A percentile compares a stretch with the other conserved stretches of the same genome.
phyloP scores from a whole-genome alignment of 2,888 invertebrate genomes.

The Lobophora halterata region DNA sequence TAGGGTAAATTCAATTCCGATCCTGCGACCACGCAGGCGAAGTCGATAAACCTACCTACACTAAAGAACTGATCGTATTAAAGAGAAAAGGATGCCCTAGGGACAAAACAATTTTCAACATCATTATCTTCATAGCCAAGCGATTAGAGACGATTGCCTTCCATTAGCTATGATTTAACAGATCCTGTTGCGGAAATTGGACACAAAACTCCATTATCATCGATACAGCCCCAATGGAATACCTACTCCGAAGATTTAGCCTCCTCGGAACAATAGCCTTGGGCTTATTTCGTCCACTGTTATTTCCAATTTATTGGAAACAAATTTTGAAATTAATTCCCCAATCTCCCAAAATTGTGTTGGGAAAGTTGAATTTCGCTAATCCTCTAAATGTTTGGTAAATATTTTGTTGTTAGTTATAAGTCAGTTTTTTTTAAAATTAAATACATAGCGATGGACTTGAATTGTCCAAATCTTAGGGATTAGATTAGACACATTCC shows the following conservation, averaged over 20 bases:
- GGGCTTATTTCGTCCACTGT: conserved; percentile 38
- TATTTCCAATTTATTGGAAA: conserved; percentile 25
- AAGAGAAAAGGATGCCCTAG: too few relatives aligned
- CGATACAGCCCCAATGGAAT: conserved; percentile 43
- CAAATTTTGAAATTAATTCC: conserved; percentile 19
- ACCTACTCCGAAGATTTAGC: conserved; percentile 41
- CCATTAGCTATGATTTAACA: conserved; percentile 50
- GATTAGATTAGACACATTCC: too few relatives aligned
- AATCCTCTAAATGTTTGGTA: conserved; percentile 26
- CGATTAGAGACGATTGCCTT: conserved; percentile 40
- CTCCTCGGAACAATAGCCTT: conserved; percentile 46
- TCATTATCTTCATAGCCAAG: conserved; percentile 26
- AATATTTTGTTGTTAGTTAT: conserved; percentile 21
- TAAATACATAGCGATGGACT: too few relatives aligned
- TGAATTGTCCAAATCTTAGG: too few relatives aligned
- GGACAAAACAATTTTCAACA: conserved; percentile 6
- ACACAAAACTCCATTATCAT: conserved; percentile 61
- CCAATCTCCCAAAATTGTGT: conserved; percentile 22
- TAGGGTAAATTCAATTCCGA: too few relatives aligned
- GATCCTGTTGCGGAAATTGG: conserved; percentile 61
- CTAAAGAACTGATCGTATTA: too few relatives aligned
- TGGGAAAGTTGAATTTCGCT: conserved; percentile 21
- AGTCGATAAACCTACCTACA: too few relatives aligned
- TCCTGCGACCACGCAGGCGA: too few relatives aligned
- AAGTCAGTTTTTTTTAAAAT: too few relatives aligned